A percentile compares a stretch with the other conserved stretches of the same genome.
Evolutionary conservation across 2,113 vertebrate genomes (phyloP).

Genomic region (Blennius ocellaris): DNA sequence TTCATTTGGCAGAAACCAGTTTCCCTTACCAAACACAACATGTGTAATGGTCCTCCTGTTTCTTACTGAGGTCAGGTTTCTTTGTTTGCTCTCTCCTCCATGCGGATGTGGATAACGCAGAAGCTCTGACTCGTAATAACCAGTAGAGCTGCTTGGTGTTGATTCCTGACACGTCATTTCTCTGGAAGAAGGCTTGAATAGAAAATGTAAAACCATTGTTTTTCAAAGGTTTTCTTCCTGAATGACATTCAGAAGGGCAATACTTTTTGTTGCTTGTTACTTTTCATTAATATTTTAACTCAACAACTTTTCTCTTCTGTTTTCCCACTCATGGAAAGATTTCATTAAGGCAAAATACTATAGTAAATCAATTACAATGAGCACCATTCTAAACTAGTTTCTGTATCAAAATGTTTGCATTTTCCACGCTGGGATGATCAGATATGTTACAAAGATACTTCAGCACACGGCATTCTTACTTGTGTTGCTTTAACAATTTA

Average conservation of each 20-base stretch:
- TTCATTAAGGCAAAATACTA: too few species aligned
- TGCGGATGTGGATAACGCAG: conserved; percentile 22
- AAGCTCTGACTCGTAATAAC: neutral
- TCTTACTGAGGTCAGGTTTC: conserved; percentile 9
- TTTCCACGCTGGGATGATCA: neutral
- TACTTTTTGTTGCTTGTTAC: too few species aligned
- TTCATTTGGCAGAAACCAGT: neutral
- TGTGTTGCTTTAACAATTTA: neutral
- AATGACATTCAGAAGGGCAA: too few species aligned
- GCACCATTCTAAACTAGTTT: too few species aligned
- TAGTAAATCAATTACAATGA: too few species aligned
- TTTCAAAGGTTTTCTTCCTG: neutral
- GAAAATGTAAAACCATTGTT: neutral
- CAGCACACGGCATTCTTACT: neutral
- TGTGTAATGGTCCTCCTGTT: conserved; percentile 31
- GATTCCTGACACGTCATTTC: conserved; percentile 1
- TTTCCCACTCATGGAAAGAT: too few species aligned
- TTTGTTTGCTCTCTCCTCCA: neutral
- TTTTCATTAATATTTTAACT: too few species aligned
- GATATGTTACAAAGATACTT: neutral
- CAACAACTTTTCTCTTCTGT: too few species aligned
- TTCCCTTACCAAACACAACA: neutral
- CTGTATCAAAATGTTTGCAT: too few species aligned
- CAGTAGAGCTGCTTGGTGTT: conserved; percentile 8
- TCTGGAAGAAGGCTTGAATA: conserved; percentile 2